A percentile compares a stretch with the other conserved stretches of the same genome.
These are phyloP conservation scores for Oceanodroma tethys DNA, from an alignment of 2,113 vertebrate genomes.

Conservation along the genomic window DNA sequence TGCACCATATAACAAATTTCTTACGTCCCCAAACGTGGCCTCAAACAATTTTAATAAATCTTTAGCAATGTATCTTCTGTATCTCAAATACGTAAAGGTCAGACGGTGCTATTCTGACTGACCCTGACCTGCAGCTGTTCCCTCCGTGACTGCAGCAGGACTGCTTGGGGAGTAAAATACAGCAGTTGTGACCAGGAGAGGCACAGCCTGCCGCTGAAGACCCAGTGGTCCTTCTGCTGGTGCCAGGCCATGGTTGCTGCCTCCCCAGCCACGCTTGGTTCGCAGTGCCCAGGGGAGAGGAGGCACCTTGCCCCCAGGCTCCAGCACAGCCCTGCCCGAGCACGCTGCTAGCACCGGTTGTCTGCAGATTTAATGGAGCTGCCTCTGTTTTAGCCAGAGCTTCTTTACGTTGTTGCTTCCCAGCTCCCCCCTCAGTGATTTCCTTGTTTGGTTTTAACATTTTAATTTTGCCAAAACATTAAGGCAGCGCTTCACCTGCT, in stretches of 20 bases:
- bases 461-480: background rate
- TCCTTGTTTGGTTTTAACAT: background rate
- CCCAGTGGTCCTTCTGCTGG: no score
- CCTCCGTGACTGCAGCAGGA: background rate
- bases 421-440: background rate
- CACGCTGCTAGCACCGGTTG: rapidly evolving
- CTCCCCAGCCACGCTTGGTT: rapidly evolving
- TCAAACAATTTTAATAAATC: constrained; percentile 56
- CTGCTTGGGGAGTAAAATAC: background rate
- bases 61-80: background rate
- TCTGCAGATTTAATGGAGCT: background rate
- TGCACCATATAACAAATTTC: background rate
- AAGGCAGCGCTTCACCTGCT: background rate
- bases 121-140: background rate
- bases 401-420: rapidly evolving
- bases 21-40: background rate
- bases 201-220: background rate
- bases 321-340: background rate
- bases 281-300: background rate
- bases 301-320: background rate
- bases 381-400: background rate
- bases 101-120: background rate
- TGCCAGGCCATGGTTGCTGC: background rate
- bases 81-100: background rate
- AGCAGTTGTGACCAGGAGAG: background rate